These are phyloP conservation scores for Mola mola DNA, from an alignment of 2,113 vertebrate species.

Conservation along the genomic window DNA sequence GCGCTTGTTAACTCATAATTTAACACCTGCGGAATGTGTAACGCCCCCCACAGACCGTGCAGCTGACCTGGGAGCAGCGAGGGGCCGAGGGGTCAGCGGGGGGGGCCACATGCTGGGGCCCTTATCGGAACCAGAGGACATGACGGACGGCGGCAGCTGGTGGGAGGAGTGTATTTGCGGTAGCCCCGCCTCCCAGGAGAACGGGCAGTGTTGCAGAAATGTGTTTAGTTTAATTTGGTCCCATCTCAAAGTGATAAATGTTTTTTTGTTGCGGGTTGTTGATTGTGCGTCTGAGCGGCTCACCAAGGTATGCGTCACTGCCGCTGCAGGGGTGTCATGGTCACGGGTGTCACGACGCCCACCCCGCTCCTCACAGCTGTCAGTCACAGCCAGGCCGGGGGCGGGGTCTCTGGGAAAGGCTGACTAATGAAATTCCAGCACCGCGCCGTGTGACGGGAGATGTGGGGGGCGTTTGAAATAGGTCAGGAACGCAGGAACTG, in stretches of 20 bases:
- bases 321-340: constrained; percentile 22
- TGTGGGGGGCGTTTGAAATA: no score
- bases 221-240: neutral
- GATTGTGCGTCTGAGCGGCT: neutral
- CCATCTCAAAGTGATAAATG: no score
- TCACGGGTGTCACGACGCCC: constrained; percentile 51
- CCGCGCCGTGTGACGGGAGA: no score
- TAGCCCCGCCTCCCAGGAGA: no score
- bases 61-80: constrained; percentile 42
- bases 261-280: no score
- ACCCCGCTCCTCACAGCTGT: constrained; percentile 62
- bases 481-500: no score
- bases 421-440: no score
- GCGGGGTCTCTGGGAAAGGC: neutral
- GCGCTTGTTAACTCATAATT: constrained; percentile 44
- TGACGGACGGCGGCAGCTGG: constrained; percentile 54
- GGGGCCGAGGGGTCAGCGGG: constrained; percentile 23
- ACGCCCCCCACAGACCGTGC: constrained; percentile 37
- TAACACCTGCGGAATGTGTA: constrained; percentile 35
- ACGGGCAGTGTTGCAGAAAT: no score
- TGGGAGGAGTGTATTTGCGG: constrained; percentile 62
- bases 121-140: neutral
- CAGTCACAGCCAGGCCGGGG: constrained; percentile 47
- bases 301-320: no score
- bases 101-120: constrained; percentile 17